Evolutionary conservation across 1,140 invertebrate species (phyloP), one percentile per base, ranked within the genome.

Genomic region (Ceratosolen fusciceps): DNA sequence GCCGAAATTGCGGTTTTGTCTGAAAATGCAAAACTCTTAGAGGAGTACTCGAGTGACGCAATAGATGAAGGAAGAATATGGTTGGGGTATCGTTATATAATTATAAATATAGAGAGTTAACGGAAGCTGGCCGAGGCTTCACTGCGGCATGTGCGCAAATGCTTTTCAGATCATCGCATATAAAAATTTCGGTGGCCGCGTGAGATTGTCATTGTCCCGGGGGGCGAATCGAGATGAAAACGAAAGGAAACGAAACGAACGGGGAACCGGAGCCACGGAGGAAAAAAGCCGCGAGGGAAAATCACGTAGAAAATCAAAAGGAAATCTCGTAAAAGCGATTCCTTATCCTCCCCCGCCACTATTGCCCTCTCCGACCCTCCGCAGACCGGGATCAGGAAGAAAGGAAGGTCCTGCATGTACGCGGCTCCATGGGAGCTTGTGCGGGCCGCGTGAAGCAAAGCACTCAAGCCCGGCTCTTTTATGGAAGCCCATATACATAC

Each of bases 281-380:
- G 8, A 8, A 65, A 34, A 24, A 60, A 31, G 74, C 26, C 43
- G 43, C 10, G 29, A 34, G 4, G n/a, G 24, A 72, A 75, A 75
- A 75, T 65, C 47, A 76, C 62, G 62, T 76, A 54, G 49, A 37
- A 67, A 54, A 76, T 67, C 74, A 76, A 76, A 67, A 68, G 49
- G 8, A 76, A 76, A 76, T 68, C 74, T 68, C n/a, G 31, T 68
- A 76, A 76, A 76, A 76, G 62, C 31, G 65, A 76, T 76, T 29
- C 9, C 60, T n/a, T n/a, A n/a, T n/a, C n/a, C n/a, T n/a, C n/a
- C n/a, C n/a, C n/a, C n/a, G n/a, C n/a, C n/a, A n/a, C n/a, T n/a
- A n/a, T n/a, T n/a, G n/a, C n/a, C n/a, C n/a, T n/a, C n/a, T n/a
- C n/a, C n/a, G n/a, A n/a, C n/a, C n/a, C n/a, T n/a, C n/a, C n/a